A percentile compares a stretch with the other conserved stretches of the same genome.
These are phyloP conservation scores for Bruchidius siliquastri DNA, from an alignment of 2,888 invertebrate genomes.

Conservation along the genomic window DNA sequence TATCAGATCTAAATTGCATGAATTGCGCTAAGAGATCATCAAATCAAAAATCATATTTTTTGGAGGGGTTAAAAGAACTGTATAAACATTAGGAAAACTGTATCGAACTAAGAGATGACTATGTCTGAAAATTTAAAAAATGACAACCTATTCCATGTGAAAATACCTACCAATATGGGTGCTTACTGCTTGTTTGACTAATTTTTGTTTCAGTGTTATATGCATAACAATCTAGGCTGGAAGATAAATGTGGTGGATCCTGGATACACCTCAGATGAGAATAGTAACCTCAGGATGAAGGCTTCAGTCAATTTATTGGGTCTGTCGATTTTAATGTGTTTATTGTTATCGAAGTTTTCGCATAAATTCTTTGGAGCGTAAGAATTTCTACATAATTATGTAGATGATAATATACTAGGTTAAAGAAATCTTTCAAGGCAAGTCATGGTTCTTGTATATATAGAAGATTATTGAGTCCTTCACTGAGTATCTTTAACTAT, in stretches of 20 bases:
- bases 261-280: conserved; percentile 49
- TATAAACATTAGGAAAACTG: no score
- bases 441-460: neutral
- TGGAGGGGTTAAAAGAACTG: no score
- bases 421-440: neutral
- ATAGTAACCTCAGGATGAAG: conserved; percentile 23
- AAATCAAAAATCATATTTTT: no score
- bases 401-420: neutral
- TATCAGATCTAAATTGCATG: no score
- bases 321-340: neutral
- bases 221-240: conserved; percentile 90
- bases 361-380: neutral
- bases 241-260: conserved; percentile 83
- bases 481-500: no score
- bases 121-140: no score
- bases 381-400: neutral
- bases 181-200: no score
- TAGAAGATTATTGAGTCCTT: neutral
- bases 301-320: neutral
- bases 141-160: no score
- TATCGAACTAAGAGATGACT: no score
- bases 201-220: conserved; percentile 82
- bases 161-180: no score
- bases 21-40: no score
- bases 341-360: neutral